These are phyloP conservation scores for Noturus placidus DNA, from an alignment of 2,113 vertebrate genomes.

Conservation along the genomic window DNA sequence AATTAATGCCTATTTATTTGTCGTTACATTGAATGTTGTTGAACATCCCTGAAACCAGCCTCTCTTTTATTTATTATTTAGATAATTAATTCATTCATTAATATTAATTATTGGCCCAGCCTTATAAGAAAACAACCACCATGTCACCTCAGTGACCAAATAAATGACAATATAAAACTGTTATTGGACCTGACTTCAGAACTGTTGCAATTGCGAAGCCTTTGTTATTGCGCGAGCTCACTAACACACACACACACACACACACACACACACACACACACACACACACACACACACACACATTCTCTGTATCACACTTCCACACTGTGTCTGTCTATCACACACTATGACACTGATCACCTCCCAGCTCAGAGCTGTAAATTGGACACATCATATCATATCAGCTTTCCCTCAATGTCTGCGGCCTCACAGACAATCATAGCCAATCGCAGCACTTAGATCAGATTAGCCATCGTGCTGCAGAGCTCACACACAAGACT, in stretches of 20 bases:
- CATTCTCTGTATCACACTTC: background rate
- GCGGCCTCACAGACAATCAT: conserved; percentile 64
- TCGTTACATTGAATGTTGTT: background rate
- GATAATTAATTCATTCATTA: background rate
- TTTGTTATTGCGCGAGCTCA: background rate
- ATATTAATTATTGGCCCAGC: background rate
- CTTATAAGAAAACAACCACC: background rate
- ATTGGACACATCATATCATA: conserved; percentile 61
- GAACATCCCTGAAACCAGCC: background rate
- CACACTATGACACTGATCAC: conserved; percentile 50
- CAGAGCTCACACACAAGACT: conserved; percentile 69
- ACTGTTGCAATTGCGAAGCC: background rate
- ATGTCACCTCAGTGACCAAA: background rate
- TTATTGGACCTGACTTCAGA: background rate
- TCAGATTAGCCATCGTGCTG: conserved; percentile 74
- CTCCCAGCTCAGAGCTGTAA: conserved; percentile 57
- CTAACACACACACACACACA: background rate
- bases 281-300: background rate
- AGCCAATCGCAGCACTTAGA: conserved; percentile 70
- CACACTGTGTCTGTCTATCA: conserved; percentile 23
- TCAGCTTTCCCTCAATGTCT: conserved; percentile 71
- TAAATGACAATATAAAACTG: background rate
- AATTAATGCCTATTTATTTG: background rate
- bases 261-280: background rate
- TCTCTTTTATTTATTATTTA: no score